These are phyloP conservation scores for Sesamia inferens DNA, from an alignment of 2,888 invertebrate species.

Conservation along the genomic window DNA sequence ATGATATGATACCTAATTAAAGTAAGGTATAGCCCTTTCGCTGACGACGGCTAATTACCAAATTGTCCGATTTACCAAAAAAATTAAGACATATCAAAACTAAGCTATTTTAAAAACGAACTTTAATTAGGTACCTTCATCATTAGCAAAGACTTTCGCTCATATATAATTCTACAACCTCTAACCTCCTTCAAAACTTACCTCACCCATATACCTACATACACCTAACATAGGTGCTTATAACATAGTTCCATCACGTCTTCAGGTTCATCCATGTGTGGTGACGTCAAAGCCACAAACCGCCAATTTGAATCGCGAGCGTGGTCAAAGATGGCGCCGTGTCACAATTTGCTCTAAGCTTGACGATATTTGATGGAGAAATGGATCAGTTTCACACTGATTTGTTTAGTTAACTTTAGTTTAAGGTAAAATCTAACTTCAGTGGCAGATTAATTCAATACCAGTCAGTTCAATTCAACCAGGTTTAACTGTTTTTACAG, in stretches of 20 bases:
- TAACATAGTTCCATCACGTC: slow-evolving; percentile 55
- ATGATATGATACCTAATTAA: too few relatives aligned
- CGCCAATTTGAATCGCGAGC: slow-evolving; percentile 77
- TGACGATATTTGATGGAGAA: slow-evolving; percentile 60
- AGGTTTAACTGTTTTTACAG: too few relatives aligned
- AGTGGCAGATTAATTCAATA: too few relatives aligned
- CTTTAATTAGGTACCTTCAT: not conserved
- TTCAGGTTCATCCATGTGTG: slow-evolving; percentile 55
- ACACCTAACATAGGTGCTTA: slow-evolving; percentile 10
- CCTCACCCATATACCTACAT: not conserved
- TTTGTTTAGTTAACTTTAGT: not conserved
- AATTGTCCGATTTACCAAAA: not conserved
- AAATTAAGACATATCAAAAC: not conserved
- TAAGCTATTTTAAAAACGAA: not conserved
- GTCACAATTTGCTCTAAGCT: slow-evolving; percentile 70
- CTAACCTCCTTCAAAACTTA: not conserved
- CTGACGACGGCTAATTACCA: not conserved
- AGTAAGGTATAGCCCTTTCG: too few relatives aligned
- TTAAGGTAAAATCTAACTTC: not conserved
- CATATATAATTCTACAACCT: not conserved
- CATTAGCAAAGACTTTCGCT: too few relatives aligned
- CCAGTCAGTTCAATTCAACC: too few relatives aligned
- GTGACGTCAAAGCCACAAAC: slow-evolving; percentile 71
- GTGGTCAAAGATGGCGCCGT: slow-evolving; percentile 76
- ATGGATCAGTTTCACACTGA: slow-evolving; percentile 41